Percentiles rank a stretch among this genome's conserved stretches.
Conservation (phyloP, 1,140 invertebrate species). For the Ceratina japonica region DNA sequence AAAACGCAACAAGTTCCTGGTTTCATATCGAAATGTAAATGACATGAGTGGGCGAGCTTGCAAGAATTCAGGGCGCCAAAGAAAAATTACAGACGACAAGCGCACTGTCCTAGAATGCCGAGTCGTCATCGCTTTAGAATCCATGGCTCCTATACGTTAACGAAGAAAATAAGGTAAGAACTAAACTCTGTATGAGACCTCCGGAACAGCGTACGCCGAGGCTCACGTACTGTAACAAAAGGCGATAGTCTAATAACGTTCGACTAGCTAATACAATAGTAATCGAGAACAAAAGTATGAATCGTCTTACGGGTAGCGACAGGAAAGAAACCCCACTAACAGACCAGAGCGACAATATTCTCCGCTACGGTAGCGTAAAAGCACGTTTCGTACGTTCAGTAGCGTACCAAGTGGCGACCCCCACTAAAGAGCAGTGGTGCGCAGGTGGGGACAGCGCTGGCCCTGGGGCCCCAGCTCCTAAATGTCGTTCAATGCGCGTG, state of each 20-base stretch:
- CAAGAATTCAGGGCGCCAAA: too few species aligned
- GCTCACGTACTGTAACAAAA: conserved; percentile 6
- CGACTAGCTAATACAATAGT: conserved; percentile 1
- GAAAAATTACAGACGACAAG: too few species aligned
- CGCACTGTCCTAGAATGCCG: too few species aligned
- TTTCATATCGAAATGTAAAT: too few species aligned
- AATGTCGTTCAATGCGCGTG: conserved; percentile 76
- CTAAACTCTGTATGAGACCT: too few species aligned
- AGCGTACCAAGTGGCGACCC: conserved; percentile 58
- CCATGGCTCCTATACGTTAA: too few species aligned
- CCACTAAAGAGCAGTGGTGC: conserved; percentile 77
- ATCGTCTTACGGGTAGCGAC: conserved; percentile 48
- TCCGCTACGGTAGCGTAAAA: conserved; percentile 58
- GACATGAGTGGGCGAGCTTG: too few species aligned
- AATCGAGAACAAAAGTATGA: conserved; percentile 6
- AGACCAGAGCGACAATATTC: conserved; percentile 53
- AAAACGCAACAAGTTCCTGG: too few species aligned
- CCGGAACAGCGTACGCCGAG: too few species aligned
- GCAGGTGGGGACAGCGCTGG: conserved; percentile 77
- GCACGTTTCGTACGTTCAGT: conserved; percentile 59
- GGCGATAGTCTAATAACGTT: neutral
- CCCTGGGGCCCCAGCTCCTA: conserved; percentile 79
- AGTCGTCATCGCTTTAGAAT: too few species aligned
- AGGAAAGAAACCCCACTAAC: conserved; percentile 63
- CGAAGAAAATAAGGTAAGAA: too few species aligned